A percentile compares a stretch with the other conserved stretches of the same genome.
Evolutionary conservation across 1,140 invertebrate genomes (phyloP).

Genomic region (Calliphora vicina): DNA sequence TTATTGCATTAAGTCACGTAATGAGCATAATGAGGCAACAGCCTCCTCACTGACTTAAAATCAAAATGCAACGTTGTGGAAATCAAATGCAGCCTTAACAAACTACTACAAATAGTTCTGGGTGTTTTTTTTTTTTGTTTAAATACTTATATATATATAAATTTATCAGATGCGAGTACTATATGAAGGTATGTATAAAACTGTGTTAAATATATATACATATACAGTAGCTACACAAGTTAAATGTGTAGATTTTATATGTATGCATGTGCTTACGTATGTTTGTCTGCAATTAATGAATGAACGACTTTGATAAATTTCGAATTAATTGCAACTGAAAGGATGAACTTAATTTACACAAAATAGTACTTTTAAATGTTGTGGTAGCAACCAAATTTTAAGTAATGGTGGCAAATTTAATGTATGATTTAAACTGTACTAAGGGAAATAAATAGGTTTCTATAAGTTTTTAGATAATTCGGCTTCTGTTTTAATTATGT

Average conservation of each 20-base stretch:
- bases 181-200: neutral
- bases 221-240: neutral
- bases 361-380: neutral
- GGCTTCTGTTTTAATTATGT: too few relatives aligned
- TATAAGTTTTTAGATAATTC: too few relatives aligned
- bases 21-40: constrained; percentile 6
- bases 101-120: neutral
- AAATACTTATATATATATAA: neutral
- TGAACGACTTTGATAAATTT: neutral
- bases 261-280: neutral
- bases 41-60: neutral
- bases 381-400: neutral
- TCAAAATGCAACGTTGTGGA: constrained; percentile 5
- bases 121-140: neutral
- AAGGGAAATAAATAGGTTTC: too few relatives aligned
- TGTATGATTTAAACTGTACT: too few relatives aligned
- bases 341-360: neutral
- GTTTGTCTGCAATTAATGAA: neutral
- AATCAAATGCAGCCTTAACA: constrained; percentile 1
- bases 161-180: neutral
- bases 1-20: constrained; percentile 16
- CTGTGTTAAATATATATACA: neutral
- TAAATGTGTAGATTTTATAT: neutral
- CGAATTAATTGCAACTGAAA: neutral
- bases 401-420: neutral